phyloP scores from a whole-genome alignment of 2,888 invertebrate species.

The Cyrtodaria siliqua region DNA sequence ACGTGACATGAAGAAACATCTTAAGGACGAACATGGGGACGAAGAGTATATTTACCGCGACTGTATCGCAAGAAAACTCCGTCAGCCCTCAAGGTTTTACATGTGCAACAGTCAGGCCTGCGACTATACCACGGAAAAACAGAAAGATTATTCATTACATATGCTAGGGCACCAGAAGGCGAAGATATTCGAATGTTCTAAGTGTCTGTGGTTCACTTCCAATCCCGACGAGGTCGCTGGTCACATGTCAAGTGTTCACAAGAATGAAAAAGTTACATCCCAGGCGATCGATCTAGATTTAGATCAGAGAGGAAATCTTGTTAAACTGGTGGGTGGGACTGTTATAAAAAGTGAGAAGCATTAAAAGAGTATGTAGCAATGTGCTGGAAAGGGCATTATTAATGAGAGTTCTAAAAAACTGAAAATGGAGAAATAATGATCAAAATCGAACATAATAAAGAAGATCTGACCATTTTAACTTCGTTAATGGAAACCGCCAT shows the following conservation, averaged over 20 bases:
- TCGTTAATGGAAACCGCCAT: no score
- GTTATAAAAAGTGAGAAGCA: conserved; percentile 65
- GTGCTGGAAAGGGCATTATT: no score
- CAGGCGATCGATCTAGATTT: conserved; percentile 63
- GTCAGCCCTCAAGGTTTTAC: conserved; percentile 66
- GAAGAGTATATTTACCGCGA: conserved; percentile 71
- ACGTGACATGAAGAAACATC: conserved; percentile 70
- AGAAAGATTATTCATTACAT: conserved; percentile 62
- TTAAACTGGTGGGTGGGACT: conserved; percentile 60
- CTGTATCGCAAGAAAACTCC: conserved; percentile 62
- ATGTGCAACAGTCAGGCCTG: conserved; percentile 70
- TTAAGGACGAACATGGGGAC: conserved; percentile 59
- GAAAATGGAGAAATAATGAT: no score
- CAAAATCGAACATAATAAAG: no score
- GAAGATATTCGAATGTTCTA: conserved; percentile 67
- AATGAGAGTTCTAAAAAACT: no score
- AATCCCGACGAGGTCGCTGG: conserved; percentile 36
- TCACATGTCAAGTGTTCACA: conserved; percentile 60
- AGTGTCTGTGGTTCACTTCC: conserved; percentile 69
- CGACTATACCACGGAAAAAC: conserved; percentile 53
- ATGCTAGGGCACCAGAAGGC: conserved; percentile 64
- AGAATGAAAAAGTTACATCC: conserved; percentile 43
- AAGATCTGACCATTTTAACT: no score
- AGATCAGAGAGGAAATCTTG: conserved; percentile 47
- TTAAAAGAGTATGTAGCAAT: no score